Evolutionary conservation across 2,113 vertebrate species (phyloP), one percentile per base, ranked within the genome.

Genomic region (Helogale parvula): DNA sequence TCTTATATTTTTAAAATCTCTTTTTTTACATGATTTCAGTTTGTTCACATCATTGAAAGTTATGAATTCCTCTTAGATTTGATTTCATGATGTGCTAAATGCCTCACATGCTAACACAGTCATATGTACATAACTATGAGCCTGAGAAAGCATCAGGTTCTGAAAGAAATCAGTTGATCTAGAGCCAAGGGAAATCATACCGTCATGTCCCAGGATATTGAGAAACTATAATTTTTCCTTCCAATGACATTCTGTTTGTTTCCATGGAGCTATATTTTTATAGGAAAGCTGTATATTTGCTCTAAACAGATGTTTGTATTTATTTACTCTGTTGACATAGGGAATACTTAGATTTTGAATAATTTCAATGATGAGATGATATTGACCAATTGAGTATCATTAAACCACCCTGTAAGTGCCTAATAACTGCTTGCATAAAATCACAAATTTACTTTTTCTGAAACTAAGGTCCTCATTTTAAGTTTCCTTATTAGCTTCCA

Each of bases 291-390:
- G 4, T 83, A 45, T n/a, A 25, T 92, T 90, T 92, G 31, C 25
- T 94, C 41, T 95, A 65, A 92, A 94, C 45, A 92, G 74, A 71
- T 87, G 52, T 68, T 93, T 93, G 38, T 84, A 31, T 90, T 86
- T 88, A 19, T 94, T 94, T 96, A 29, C 14, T 60, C 72, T 90
- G 76, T 86, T 95, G 80, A 94, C 52, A 92, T 52, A 96, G 92
- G 90, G 68, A 93, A 88, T n/a, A 66, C 9, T 84, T 72, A 92
- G 87, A 88, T 74, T 69, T 52, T 82, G 87, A 57, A n/a, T 92
- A 93, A 76, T 90, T 45, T 83, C 38, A 94, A 12, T 54, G 60
- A 77, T 82, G 31, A 91, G 82, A 90, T 50, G 41, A 80, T 79
- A 76, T 14, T 81, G n/a, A 68, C 27, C 35, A 38, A 57, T 7